phyloP scores from a whole-genome alignment of 2,797 vertebrate genomes.

The Xenops minutus region DNA sequence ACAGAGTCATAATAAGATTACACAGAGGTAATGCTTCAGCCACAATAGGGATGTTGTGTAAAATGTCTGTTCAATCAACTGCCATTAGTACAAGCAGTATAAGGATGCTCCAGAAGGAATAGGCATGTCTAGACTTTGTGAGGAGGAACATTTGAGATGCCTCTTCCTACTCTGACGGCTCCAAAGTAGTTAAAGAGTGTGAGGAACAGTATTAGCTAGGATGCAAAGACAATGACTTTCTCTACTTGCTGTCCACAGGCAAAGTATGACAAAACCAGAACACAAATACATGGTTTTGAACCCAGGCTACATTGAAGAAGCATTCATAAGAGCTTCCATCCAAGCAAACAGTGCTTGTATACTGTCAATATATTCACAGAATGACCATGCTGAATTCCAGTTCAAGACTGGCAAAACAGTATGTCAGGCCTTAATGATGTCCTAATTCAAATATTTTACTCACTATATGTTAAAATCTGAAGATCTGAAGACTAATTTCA shows the following conservation, averaged over 20 bases:
- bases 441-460: neutral
- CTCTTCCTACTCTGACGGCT: neutral
- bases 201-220: neutral
- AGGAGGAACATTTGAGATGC: neutral
- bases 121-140: neutral
- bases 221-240: neutral
- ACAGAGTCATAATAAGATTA: neutral
- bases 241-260: neutral
- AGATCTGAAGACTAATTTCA: neutral
- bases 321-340: neutral
- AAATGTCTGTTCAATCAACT: neutral
- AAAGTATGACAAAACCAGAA: neutral
- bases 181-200: neutral
- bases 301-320: neutral
- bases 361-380: neutral
- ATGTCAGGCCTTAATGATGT: neutral
- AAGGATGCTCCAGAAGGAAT: neutral
- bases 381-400: rapidly evolving
- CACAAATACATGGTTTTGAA: neutral
- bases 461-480: neutral
- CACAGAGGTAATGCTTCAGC: neutral
- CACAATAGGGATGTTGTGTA: rapidly evolving
- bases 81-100: neutral
- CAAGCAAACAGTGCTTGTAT: neutral
- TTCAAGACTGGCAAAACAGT: neutral